Evolutionary conservation across 2,797 vertebrate genomes (phyloP), one percentile per base, ranked within the genome.

Genomic region (Luscinia megarhynchos): DNA sequence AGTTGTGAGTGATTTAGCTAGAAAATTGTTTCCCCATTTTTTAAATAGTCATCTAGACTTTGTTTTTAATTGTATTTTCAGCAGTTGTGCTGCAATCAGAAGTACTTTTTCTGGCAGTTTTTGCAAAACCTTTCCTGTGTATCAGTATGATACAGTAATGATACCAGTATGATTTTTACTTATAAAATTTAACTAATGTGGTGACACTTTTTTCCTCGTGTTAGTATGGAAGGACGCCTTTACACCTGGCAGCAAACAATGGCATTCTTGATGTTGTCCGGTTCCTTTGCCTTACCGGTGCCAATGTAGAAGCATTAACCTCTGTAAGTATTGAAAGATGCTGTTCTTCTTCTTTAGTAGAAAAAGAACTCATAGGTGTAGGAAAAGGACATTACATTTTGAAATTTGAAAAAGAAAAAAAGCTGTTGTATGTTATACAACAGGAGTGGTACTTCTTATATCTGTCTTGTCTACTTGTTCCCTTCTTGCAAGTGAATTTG

Each of bases 201-300:
- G 45, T 64, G 32, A 46, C 19, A 34, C 10, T 45, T 41, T 34
- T 91, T 96, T 34, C 75, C 12, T 45, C 29, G 36, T 86, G 7
- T 54, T 97, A 99, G 99, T 98, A 98, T 38, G 99, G 99, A 84
- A 98, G 98, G 77, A 99, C 99, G 5, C 98, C 99, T 50, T 98
- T 99, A 62, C 99, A 99, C 94, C 97, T 99, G 68, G 99, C 99
- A 12, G 98, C 99, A 34, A 99, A 98, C 97, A 99, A 99, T 5
- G 99, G 99, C 41, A 98, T 98, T 94, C 98, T 99, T 4, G 99
- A 99, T 80, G 99, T 99, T 26, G 99, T 99, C 61, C 98, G 99
- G 14, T 98, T 99, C 82, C 99, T 99, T 55, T 99, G 99, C 93
- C 97, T 99, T 67, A 94, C 97, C 2, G 99, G 99, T 68, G 99